phyloP scores from a whole-genome alignment of 2,113 vertebrate genomes.

The Halcyon malimbica region DNA sequence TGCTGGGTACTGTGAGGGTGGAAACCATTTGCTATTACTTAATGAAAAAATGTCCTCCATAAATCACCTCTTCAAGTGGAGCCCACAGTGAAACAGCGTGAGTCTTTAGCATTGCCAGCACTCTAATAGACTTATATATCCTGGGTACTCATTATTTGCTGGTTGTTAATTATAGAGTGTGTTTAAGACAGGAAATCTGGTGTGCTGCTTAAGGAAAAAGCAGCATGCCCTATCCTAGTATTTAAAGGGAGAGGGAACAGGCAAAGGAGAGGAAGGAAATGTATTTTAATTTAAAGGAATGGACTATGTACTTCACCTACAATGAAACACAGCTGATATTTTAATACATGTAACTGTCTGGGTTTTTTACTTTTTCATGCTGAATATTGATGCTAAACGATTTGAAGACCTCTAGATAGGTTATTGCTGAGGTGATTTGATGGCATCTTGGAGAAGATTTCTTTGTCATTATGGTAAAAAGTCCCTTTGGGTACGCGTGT shows the following conservation, averaged over 20 bases:
- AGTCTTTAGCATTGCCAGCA: constrained; percentile 68
- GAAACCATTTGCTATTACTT: constrained; percentile 73
- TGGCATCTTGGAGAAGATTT: neutral
- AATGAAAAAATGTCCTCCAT: constrained; percentile 71
- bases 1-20: constrained; percentile 62
- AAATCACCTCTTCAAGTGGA: constrained; percentile 74
- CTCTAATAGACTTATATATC: constrained; percentile 73
- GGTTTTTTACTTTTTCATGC: neutral
- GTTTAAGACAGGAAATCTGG: constrained; percentile 68
- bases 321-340: neutral
- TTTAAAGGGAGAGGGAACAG: neutral
- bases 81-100: constrained; percentile 65
- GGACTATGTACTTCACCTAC: neutral
- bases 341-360: neutral
- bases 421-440: neutral
- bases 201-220: constrained; percentile 56
- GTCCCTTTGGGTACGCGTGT: neutral
- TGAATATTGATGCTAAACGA: neutral
- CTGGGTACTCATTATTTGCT: constrained; percentile 67
- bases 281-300: constrained; percentile 8
- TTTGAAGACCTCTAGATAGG: neutral
- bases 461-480: neutral
- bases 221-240: constrained; percentile 15
- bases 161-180: constrained; percentile 67
- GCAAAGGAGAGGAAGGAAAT: neutral